Base-by-base conservation (phyloP, 2,888 invertebrate species). In the Megalurothrips usitatus region DNA sequence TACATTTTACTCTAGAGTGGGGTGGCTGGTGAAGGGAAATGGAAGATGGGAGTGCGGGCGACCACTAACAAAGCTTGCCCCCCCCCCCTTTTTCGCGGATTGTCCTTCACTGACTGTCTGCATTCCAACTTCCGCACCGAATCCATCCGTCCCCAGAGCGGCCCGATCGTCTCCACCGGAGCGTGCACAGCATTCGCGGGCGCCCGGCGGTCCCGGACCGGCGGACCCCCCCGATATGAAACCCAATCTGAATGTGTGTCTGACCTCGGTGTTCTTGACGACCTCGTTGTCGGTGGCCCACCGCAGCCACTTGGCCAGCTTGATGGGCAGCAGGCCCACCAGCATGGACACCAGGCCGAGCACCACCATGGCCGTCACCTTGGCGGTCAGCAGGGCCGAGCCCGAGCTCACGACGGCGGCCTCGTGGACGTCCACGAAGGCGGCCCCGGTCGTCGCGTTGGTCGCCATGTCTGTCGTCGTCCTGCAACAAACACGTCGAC, bases 291-390 rank as follows among this genome's bases (percentile, higher is more conserved):
- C 82, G 82, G 82, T 83, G 26, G 82, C 80, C n/a, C 75, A 78
- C 8, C 91, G 89, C 84, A 93, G 90, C 86, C 90, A 91, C 84
- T 88, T 91, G 68, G 92, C 91, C 82, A 96, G 87, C 84, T 93
- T 88, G 83, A 95, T 89, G 0, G 96, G 96, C 47, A 92, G 86
- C 11, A 92, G 87, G 79, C 96, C 96, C 84, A 95, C 92, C 26
- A 92, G 86, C 85, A 94, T 91, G 78, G 96, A 95, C 28, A 94
- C 92, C 81, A 89, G 86, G 85, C 95, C 94, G 23, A 97, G 90
- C 47, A 94, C 92, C 78, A 90, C 88, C 93, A 96, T 94, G 1
- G 96, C 92, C 9, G 94, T 91, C 34, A 91, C 90, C 87, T 96
- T 96, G 23, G 95, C 94, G 49, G 91, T 84, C 26, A 93, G 86